Percentiles rank a stretch among this genome's conserved stretches.
Evolutionary conservation across 2,113 vertebrate genomes (phyloP).

Genomic region (Callorhinus ursinus): DNA sequence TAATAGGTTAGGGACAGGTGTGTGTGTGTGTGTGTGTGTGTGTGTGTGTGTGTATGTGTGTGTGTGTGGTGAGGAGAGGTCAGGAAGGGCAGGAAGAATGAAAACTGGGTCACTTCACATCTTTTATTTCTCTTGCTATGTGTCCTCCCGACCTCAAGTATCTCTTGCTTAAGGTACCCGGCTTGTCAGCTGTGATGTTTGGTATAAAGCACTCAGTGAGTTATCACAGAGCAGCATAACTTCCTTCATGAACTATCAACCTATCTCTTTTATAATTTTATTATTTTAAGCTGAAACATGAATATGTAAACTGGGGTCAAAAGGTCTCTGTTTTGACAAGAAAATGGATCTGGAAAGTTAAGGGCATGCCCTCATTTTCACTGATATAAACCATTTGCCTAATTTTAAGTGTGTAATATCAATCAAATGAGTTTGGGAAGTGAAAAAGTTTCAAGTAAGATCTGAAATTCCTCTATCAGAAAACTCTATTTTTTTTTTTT

Average conservation of each 20-base stretch:
- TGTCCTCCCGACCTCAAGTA: background rate
- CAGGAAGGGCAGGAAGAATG: background rate
- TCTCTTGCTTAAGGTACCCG: background rate
- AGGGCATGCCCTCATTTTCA: slow-evolving; percentile 63
- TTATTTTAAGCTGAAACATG: slow-evolving; percentile 72
- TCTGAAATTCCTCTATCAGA: slow-evolving; percentile 21
- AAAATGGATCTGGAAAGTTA: slow-evolving; percentile 67
- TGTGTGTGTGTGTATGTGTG: background rate
- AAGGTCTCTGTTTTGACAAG: slow-evolving; percentile 68
- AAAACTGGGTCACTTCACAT: background rate
- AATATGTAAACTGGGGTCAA: slow-evolving; percentile 72
- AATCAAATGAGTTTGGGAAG: slow-evolving; percentile 55
- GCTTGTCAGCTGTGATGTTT: slow-evolving; percentile 20
- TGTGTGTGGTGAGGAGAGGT: background rate
- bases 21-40: background rate
- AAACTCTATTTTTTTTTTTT: background rate
- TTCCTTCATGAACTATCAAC: slow-evolving; percentile 71
- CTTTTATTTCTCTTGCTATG: background rate
- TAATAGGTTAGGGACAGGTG: background rate
- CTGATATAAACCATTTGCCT: slow-evolving; percentile 49
- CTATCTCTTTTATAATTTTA: slow-evolving; percentile 53
- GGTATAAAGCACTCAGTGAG: slow-evolving; percentile 25
- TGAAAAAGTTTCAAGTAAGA: slow-evolving; percentile 43
- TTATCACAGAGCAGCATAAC: slow-evolving; percentile 31
- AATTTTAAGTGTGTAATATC: slow-evolving; percentile 59